Conservation (phyloP, 1,140 invertebrate genomes). For the Procambarus clarkii region DNA sequence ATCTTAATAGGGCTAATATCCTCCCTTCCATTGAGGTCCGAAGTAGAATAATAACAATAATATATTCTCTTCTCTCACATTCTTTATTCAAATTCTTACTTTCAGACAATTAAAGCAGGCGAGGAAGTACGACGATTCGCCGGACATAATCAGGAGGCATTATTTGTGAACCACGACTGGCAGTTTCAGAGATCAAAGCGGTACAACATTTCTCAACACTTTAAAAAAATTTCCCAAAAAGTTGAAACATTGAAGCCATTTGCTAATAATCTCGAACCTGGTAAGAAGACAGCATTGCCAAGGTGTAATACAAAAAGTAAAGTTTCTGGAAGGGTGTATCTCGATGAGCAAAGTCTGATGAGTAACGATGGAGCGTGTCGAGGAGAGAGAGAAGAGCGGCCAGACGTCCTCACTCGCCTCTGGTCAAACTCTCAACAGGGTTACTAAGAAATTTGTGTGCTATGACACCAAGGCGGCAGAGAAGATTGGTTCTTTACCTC, state of each 20-base stretch:
- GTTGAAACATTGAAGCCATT: not conserved
- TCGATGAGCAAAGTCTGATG: not conserved
- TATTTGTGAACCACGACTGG: not conserved
- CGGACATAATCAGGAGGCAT: not conserved
- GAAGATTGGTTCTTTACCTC: not conserved
- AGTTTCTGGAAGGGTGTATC: too few relatives aligned
- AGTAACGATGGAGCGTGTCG: not conserved
- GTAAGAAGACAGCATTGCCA: not conserved
- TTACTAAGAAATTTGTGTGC: not conserved
- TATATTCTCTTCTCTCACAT: too few relatives aligned
- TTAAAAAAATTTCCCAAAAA: not conserved
- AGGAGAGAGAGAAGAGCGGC: not conserved
- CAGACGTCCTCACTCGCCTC: not conserved
- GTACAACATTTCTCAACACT: not conserved
- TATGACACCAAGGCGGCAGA: too few relatives aligned
- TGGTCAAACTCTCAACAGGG: not conserved
- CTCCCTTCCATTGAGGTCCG: too few relatives aligned
- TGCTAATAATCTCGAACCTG: not conserved
- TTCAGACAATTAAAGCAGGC: too few relatives aligned
- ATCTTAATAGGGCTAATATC: too few relatives aligned
- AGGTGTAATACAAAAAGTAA: not conserved
- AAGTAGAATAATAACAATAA: too few relatives aligned
- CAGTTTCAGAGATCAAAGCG: not conserved
- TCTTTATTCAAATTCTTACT: too few relatives aligned
- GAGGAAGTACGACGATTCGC: not conserved